Percentiles rank a stretch among this genome's conserved stretches.
Conservation (phyloP, 2,797 vertebrate genomes). For the Bucorvus abyssinicus region DNA sequence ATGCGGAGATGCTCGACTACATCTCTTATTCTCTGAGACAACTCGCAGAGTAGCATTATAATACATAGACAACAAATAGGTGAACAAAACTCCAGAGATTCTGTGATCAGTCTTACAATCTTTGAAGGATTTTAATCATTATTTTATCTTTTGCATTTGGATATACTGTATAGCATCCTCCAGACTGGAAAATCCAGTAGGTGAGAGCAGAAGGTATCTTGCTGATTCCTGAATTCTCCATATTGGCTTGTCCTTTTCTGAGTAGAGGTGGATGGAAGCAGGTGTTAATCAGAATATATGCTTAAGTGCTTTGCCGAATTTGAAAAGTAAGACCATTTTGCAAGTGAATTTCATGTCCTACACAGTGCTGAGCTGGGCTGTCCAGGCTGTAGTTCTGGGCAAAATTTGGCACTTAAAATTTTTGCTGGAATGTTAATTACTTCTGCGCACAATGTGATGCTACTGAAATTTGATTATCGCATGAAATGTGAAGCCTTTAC, state of each 20-base stretch:
- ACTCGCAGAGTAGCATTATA: background rate
- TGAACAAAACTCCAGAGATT: background rate
- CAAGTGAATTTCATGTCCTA: background rate
- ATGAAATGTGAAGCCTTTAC: conserved; percentile 1
- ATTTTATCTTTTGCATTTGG: background rate
- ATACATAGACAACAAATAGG: background rate
- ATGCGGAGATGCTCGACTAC: background rate
- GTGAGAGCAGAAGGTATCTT: background rate
- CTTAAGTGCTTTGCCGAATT: background rate
- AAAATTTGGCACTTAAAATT: background rate
- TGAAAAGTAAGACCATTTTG: background rate
- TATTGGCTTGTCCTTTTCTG: background rate
- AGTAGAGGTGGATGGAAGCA: background rate
- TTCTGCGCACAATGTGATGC: background rate
- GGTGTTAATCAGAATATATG: background rate
- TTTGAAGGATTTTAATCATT: background rate
- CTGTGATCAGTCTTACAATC: background rate
- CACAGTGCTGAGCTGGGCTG: background rate
- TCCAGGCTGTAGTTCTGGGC: background rate
- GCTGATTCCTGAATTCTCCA: background rate
- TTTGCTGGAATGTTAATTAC: background rate
- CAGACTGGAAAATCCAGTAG: background rate
- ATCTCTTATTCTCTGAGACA: background rate
- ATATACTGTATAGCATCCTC: background rate
- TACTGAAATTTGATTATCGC: conserved; percentile 6